These are phyloP conservation scores for Orthonyx spaldingii DNA, from an alignment of 2,113 vertebrate species.

Conservation along the genomic window DNA sequence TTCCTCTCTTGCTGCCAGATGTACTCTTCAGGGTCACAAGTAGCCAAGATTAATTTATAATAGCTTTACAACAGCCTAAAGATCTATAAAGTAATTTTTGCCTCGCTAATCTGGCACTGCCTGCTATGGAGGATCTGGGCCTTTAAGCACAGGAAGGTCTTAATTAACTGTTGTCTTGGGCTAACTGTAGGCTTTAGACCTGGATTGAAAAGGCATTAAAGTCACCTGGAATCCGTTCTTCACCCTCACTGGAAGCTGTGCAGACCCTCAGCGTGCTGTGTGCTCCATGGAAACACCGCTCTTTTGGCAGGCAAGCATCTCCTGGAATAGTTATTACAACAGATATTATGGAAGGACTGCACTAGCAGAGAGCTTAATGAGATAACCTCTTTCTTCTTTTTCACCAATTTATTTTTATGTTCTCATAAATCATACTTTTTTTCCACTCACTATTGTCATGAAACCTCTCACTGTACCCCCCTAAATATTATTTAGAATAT, in stretches of 20 bases:
- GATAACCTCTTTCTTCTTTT: background rate
- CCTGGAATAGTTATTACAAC: background rate
- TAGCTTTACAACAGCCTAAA: constrained; percentile 27
- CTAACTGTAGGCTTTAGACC: background rate
- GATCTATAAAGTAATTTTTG: constrained; percentile 33
- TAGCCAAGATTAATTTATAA: constrained; percentile 28
- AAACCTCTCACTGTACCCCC: fast-evolving
- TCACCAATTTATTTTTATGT: background rate
- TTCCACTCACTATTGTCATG: background rate
- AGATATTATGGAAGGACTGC: background rate
- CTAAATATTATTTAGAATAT: background rate
- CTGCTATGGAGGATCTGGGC: background rate
- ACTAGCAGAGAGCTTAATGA: background rate
- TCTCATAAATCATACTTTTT: background rate
- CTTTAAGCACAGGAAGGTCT: constrained; percentile 8
- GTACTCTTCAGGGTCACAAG: background rate
- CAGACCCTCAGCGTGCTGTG: background rate
- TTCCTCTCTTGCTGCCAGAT: background rate
- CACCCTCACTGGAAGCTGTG: fast-evolving
- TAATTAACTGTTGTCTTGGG: background rate
- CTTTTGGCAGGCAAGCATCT: background rate
- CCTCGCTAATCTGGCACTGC: background rate
- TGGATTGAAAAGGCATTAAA: constrained; percentile 13
- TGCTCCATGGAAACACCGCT: background rate
- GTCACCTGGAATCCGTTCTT: background rate